These are phyloP conservation scores for Palythoa grandiflora DNA, from an alignment of 92 coral and sea anemone species.

Conservation along the genomic window DNA sequence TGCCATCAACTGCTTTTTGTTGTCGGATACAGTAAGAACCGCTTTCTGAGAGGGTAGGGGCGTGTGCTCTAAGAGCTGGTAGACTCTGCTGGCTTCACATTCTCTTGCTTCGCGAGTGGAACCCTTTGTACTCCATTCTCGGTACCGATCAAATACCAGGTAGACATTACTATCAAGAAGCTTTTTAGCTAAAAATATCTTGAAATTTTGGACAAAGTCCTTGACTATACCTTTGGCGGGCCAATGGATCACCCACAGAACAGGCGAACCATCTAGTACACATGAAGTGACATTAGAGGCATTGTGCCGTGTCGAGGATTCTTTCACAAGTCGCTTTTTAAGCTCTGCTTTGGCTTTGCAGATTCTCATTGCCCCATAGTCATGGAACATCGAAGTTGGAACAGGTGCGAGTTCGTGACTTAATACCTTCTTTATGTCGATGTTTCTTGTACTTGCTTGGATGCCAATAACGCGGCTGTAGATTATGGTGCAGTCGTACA, in stretches of 20 bases:
- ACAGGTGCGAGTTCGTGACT: conserved; percentile 71
- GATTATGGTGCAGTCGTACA: conserved; percentile 57
- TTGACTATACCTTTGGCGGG: conserved; percentile 59
- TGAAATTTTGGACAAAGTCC: conserved; percentile 66
- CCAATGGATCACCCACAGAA: conserved; percentile 72
- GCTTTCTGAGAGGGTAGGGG: conserved; percentile 78
- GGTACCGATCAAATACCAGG: conserved; percentile 68
- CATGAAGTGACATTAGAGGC: conserved; percentile 37
- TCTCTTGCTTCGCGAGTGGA: background rate
- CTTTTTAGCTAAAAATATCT: conserved; percentile 46
- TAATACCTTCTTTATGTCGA: conserved; percentile 57
- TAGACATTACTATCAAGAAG: conserved; percentile 65
- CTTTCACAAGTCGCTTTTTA: conserved; percentile 67
- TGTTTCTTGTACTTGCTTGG: conserved; percentile 64
- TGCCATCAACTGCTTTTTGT: conserved; percentile 70
- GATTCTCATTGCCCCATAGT: conserved; percentile 65
- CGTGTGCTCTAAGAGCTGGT: conserved; percentile 65
- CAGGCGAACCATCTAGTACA: conserved; percentile 74
- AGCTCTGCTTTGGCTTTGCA: conserved; percentile 68
- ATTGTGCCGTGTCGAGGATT: conserved; percentile 42
- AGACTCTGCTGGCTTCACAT: conserved; percentile 48
- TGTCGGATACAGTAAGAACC: conserved; percentile 61
- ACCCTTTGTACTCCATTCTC: conserved; percentile 59
- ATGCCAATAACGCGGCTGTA: conserved; percentile 67
- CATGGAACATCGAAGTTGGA: conserved; percentile 73